Evolutionary conservation across 2,888 invertebrate genomes (phyloP), one percentile per base, ranked within the genome.

Genomic region (Notodonta dromedarius): DNA sequence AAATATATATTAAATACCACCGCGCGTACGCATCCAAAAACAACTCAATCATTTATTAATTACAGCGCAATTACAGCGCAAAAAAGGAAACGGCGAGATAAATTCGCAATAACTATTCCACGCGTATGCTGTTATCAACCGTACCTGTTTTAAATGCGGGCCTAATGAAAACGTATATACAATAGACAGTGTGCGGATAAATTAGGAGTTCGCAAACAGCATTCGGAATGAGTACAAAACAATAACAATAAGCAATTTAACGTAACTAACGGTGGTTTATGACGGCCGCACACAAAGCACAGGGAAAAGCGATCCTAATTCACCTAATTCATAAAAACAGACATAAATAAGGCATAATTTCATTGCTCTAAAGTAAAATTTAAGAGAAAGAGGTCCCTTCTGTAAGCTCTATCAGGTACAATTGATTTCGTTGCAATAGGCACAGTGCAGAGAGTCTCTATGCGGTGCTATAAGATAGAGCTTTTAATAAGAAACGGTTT

Each of bases 201-300:
- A 85, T 87, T 84, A 84, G 78, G 80, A 76, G 78, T 74, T 78
- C 78, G 76, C 70, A 66, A 67, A 67, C 74, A 70, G 80, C 79
- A 86, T 85, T 80, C 74, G 67, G 67, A 85, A 84, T 80, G 83
- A 84, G 78, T 68, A 73, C 69, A 74, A 75, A 84, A 73, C 77
- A 78, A 76, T 79, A 76, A 73, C 77, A 78, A 76, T 80, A 76
- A 76, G 64, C 66, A 66, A 62, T 62, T 71, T 62, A 71, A 60
- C 57, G 61, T 58, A 60, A 54, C 39, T 39, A 54, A 53, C 5
- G n/a, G 24, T 16, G 57, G 24, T 61, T 60, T 67, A 70, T 65
- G 61, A 60, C 61, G 71, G 67, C 77, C 71, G 59, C 71, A 68
- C 73, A 74, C 70, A 61, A 56, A 24, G 73, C 57, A 39, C 60